Evolutionary conservation across 2,888 invertebrate genomes (phyloP).

Genomic region (Troides aeacus): DNA sequence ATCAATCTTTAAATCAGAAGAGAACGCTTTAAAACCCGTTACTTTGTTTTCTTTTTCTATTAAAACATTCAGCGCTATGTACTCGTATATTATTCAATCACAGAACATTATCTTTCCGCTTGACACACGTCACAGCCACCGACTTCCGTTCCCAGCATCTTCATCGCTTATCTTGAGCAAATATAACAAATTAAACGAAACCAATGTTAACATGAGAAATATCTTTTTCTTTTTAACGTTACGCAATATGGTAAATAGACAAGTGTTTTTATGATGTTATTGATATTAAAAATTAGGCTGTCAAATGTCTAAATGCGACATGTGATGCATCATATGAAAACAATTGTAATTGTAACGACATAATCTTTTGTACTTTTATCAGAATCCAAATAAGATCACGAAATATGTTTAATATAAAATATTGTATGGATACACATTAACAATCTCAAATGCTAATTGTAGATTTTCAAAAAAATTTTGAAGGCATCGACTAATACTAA

Average conservation of each 20-base stretch:
- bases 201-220: constrained; percentile 44
- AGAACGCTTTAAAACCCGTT: not conserved
- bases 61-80: not conserved
- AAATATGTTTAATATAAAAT: not conserved
- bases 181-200: constrained; percentile 69
- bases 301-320: constrained; percentile 10
- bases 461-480: too few relatives aligned
- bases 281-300: constrained; percentile 5
- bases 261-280: constrained; percentile 9
- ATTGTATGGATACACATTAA: not conserved
- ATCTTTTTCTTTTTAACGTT: constrained; percentile 42
- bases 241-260: constrained; percentile 24
- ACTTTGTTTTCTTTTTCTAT: not conserved
- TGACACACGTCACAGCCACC: constrained; percentile 58
- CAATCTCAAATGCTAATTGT: too few relatives aligned
- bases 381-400: not conserved
- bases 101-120: constrained; percentile 49
- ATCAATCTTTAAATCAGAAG: too few relatives aligned
- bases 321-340: constrained; percentile 1
- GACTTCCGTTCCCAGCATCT: constrained; percentile 71
- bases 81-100: constrained; percentile 35
- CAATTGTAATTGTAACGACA: not conserved
- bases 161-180: constrained; percentile 63
- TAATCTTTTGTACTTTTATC: not conserved
- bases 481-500: too few relatives aligned